Base-by-base conservation (phyloP, 1,140 invertebrate species). In the Hyphantria cunea region DNA sequence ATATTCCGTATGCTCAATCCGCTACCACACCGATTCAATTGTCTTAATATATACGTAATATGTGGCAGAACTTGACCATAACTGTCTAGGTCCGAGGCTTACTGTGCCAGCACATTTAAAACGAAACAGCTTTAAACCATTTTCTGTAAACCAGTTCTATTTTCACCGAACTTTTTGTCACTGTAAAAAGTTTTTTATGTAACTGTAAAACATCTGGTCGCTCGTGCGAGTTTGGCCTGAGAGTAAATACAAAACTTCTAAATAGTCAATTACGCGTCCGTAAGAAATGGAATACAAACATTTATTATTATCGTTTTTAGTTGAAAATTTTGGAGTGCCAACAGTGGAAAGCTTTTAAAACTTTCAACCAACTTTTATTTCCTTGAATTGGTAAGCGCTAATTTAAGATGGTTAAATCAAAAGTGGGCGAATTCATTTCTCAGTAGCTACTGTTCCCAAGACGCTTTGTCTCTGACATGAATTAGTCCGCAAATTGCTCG, bases 331-430 rank as follows among this genome's bases (percentile, higher is more conserved):
- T 17, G 17, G 5, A 47, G 33, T 62, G 52, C 17, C 53, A 56
- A 72, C 64, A 76, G 53, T 14, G 58, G 66, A 68, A 70, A 68
- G 64, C 74, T 66, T 68, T 72, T 54, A 66, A 47, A 76, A 72
- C 50, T 75, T 72, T 65, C 13, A 41, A 37, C 54, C 14, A 31
- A 47, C 12, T 56, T 47, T 42, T 39, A 32, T 45, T 56, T 11
- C 10, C 12, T 44, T 10, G 13, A 32, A 42, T 44, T 17, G 14
- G 41, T 13, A 42, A 34, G 44, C 31, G 53, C 17, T 31, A 49
- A 68, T 72, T 73, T 54, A 39, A 17, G 52, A 50, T 33, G 31
- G 10, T 44, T 25, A 41, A 44, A 54, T 32, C 15, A 44, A 31
- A 25, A 13, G 41, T 6, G 31, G 25, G 39, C 13, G 54, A 32